phyloP scores from a whole-genome alignment of 2,113 vertebrate species.

The Saguinus midas region DNA sequence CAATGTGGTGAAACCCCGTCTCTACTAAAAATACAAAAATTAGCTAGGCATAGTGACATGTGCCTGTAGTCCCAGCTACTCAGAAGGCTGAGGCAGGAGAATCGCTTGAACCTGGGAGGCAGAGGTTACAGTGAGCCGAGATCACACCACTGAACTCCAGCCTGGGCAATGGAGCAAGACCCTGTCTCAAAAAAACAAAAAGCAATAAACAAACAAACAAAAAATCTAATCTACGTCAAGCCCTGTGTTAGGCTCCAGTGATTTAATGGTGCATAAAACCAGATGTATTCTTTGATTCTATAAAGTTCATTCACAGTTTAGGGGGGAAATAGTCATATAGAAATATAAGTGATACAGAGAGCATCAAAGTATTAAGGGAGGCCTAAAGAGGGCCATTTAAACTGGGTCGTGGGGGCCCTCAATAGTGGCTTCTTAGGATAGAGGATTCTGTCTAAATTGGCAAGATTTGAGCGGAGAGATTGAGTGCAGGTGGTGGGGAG shows the following conservation, averaged over 20 bases:
- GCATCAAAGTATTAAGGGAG: neutral
- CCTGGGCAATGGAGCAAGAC: too few species aligned
- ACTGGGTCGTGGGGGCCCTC: neutral
- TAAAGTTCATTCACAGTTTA: constrained; percentile 1
- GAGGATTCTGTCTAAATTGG: neutral
- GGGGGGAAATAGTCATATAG: neutral
- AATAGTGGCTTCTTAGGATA: neutral
- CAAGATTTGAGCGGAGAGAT: neutral
- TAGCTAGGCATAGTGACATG: too few species aligned
- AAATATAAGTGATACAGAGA: neutral
- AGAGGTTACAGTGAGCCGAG: too few species aligned
- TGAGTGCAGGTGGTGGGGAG: neutral
- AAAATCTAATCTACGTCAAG: neutral
- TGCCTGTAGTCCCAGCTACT: too few species aligned
- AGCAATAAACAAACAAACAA: neutral
- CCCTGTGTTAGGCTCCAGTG: neutral
- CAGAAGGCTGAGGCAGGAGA: too few species aligned
- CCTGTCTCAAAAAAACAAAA: too few species aligned
- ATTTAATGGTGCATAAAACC: constrained; percentile 34
- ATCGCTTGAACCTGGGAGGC: too few species aligned
- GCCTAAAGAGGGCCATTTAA: neutral
- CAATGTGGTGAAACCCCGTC: too few species aligned
- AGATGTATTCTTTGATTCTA: neutral
- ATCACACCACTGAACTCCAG: too few species aligned
- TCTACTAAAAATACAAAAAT: too few species aligned